These are phyloP conservation scores for Hepsetus odoe DNA, from an alignment of 2,113 vertebrate genomes.

Conservation along the genomic window DNA sequence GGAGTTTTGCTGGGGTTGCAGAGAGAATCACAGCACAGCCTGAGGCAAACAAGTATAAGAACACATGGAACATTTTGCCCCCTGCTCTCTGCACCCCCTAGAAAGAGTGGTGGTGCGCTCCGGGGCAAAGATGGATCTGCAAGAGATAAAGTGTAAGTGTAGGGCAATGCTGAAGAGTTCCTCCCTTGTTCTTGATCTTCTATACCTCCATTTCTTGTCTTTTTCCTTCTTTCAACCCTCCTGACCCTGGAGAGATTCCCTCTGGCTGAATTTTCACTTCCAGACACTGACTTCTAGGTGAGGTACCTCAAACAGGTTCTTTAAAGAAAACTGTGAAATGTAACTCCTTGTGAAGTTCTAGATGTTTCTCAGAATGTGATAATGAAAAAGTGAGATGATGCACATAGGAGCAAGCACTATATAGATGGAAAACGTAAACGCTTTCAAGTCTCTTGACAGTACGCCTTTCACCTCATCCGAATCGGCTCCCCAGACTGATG, in stretches of 20 bases:
- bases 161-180: slow-evolving; percentile 41
- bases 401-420: slow-evolving; percentile 5
- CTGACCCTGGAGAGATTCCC: slow-evolving; percentile 30
- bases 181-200: slow-evolving; percentile 20
- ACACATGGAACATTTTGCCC: slow-evolving; percentile 45
- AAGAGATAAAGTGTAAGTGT: slow-evolving; percentile 37
- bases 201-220: slow-evolving; percentile 27
- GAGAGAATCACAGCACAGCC: slow-evolving; percentile 38
- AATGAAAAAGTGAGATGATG: slow-evolving; percentile 7
- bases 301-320: slow-evolving; percentile 19
- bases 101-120: slow-evolving; percentile 26
- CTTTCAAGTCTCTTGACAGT: slow-evolving; percentile 40
- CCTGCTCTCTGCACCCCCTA: slow-evolving; percentile 49
- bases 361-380: slow-evolving; percentile 9
- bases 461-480: slow-evolving; percentile 35
- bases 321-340: slow-evolving; percentile 9
- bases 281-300: slow-evolving; percentile 8
- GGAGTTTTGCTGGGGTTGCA: slow-evolving; percentile 29
- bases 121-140: slow-evolving; percentile 42
- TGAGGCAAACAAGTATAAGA: slow-evolving; percentile 38
- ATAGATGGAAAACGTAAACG: slow-evolving; percentile 19
- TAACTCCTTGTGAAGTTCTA: slow-evolving; percentile 23
- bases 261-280: background rate
- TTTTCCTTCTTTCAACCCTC: slow-evolving; percentile 1
- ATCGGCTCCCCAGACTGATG: slow-evolving; percentile 38